Evolutionary conservation across 2,888 invertebrate genomes (phyloP).

Genomic region (Polymixis lichenea): DNA sequence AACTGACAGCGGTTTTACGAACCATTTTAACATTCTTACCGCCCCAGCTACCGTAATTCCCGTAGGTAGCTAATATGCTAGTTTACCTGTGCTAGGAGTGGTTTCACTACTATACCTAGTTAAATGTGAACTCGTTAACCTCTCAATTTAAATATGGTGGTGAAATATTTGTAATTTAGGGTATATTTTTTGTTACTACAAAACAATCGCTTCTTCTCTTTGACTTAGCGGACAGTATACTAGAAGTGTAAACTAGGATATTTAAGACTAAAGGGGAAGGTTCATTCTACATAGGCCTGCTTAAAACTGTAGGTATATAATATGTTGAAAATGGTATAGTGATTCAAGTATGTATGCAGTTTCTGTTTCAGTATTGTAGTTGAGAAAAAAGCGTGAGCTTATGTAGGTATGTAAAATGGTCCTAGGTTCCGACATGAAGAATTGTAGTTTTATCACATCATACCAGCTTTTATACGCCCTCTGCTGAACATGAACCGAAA

Average conservation of each 20-base stretch:
- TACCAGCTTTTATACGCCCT: neutral
- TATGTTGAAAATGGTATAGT: too few species aligned
- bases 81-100: slow-evolving; percentile 26
- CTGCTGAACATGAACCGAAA: neutral
- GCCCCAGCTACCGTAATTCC: slow-evolving; percentile 28
- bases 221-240: neutral
- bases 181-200: neutral
- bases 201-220: neutral
- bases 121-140: slow-evolving; percentile 39
- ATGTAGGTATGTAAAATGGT: too few species aligned
- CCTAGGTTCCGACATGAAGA: neutral
- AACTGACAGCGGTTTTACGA: neutral
- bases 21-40: neutral
- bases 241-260: neutral
- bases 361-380: too few species aligned
- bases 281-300: too few species aligned
- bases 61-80: neutral
- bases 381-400: too few species aligned
- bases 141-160: neutral
- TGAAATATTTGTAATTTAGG: neutral
- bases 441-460: neutral
- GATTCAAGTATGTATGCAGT: too few species aligned
- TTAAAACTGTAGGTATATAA: neutral
- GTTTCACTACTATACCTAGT: slow-evolving; percentile 19
- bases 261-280: neutral